Percentiles rank a stretch among this genome's conserved stretches.
Conservation (phyloP, 1,140 invertebrate genomes). For the Cardiocondyla obscurior region DNA sequence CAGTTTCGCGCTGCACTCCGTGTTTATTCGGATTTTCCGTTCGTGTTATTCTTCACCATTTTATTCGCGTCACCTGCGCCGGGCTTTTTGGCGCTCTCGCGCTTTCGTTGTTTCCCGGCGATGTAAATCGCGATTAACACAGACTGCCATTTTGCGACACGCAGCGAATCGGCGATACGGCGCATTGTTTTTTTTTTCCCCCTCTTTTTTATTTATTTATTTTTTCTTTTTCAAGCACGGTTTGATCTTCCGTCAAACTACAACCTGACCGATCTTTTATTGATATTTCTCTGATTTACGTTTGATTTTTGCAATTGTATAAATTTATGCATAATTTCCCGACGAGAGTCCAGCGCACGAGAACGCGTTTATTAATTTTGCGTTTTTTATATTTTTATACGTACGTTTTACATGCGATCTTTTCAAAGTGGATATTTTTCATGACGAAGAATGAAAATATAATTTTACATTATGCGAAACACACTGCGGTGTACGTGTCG, state of each 20-base stretch:
- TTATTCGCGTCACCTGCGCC: slow-evolving; percentile 13
- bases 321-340: slow-evolving; percentile 34
- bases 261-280: too few species aligned
- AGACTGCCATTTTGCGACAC: neutral
- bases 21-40: slow-evolving; percentile 40
- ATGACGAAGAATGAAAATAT: slow-evolving; percentile 21
- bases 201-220: too few species aligned
- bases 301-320: slow-evolving; percentile 23
- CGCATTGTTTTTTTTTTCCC: slow-evolving; percentile 16
- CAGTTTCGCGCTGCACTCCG: neutral
- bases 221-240: neutral
- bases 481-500: neutral
- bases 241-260: neutral
- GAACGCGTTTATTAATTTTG: slow-evolving; percentile 11
- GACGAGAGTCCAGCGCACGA: slow-evolving; percentile 3
- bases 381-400: slow-evolving; percentile 11
- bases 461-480: slow-evolving; percentile 38
- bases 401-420: neutral
- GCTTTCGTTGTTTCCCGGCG: slow-evolving; percentile 22
- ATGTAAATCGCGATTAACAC: slow-evolving; percentile 50
- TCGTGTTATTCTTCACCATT: slow-evolving; percentile 46
- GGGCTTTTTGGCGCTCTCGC: neutral
- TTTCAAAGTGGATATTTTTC: slow-evolving; percentile 24
- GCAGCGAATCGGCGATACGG: slow-evolving; percentile 6
- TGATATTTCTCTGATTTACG: slow-evolving; percentile 9